Percentiles rank a stretch among this genome's conserved stretches.
Conservation (phyloP, 2,113 vertebrate genomes). For the Promerops cafer region DNA sequence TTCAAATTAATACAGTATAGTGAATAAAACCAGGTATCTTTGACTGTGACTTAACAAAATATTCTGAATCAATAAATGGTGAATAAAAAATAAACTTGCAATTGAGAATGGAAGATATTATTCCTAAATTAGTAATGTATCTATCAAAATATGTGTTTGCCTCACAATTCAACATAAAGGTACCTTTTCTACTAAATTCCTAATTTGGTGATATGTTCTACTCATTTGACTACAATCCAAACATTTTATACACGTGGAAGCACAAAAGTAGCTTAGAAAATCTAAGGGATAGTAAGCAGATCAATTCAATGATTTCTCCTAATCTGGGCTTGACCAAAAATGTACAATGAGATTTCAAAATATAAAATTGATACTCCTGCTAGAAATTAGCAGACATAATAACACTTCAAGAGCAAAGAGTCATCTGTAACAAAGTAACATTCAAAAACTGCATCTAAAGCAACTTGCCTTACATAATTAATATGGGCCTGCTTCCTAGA, state of each 20-base stretch:
- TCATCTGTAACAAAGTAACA: not conserved
- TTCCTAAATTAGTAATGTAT: not conserved
- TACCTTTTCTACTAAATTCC: not conserved
- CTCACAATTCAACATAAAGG: not conserved
- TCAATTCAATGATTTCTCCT: conserved; percentile 17
- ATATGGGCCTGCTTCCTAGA: not conserved
- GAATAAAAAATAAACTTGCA: not conserved
- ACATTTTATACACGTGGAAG: not conserved
- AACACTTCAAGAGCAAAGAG: conserved; percentile 4
- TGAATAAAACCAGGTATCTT: not conserved
- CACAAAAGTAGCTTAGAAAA: conserved; percentile 21
- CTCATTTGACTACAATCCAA: not conserved
- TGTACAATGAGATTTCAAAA: not conserved
- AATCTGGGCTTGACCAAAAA: not conserved
- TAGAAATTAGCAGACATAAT: not conserved
- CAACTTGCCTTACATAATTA: not conserved
- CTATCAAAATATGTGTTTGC: not conserved
- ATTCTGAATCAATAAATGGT: not conserved
- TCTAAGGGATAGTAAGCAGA: conserved; percentile 4
- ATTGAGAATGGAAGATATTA: not conserved
- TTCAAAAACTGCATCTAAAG: not conserved
- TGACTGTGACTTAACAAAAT: not conserved
- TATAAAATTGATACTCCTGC: not conserved
- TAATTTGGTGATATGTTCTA: not conserved
- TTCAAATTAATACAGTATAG: not conserved